Evolutionary conservation across 2,113 vertebrate genomes (phyloP).

Genomic region (Onychostruthus taczanowskii): DNA sequence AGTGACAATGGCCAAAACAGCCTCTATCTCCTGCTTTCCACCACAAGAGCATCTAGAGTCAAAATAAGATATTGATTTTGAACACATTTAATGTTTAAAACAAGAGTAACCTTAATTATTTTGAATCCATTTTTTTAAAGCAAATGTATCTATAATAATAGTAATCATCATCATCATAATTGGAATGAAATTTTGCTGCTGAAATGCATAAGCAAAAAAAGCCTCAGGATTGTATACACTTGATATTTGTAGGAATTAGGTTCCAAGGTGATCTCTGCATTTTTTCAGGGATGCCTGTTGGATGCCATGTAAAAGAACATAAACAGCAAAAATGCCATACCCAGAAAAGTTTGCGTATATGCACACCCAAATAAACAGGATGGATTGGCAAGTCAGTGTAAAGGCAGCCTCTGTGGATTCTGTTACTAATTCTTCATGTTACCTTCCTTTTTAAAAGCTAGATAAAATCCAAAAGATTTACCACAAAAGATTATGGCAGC

Average conservation of each 20-base stretch:
- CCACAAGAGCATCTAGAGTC: not conserved
- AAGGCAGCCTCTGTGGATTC: not conserved
- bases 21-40: not conserved
- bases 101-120: not conserved
- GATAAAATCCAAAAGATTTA: conserved; percentile 31
- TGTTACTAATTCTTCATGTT: not conserved
- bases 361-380: not conserved
- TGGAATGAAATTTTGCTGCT: not conserved
- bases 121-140: not conserved
- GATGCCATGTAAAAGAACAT: not conserved
- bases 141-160: not conserved
- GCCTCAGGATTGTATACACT: not conserved
- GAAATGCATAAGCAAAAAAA: not conserved
- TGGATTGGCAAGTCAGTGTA: not conserved
- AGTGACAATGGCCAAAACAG: not conserved
- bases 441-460: conserved; percentile 15
- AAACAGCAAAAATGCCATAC: not conserved
- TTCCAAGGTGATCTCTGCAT: not conserved
- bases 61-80: conserved; percentile 60
- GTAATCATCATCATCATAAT: not conserved
- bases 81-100: not conserved
- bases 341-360: not conserved
- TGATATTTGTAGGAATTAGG: not conserved
- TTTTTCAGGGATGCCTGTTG: not conserved
- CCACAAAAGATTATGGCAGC: conserved; percentile 20